A percentile compares a stretch with the other conserved stretches of the same genome.
Conservation (phyloP, 1,140 invertebrate species). For the Oedothorax gibbosus region DNA sequence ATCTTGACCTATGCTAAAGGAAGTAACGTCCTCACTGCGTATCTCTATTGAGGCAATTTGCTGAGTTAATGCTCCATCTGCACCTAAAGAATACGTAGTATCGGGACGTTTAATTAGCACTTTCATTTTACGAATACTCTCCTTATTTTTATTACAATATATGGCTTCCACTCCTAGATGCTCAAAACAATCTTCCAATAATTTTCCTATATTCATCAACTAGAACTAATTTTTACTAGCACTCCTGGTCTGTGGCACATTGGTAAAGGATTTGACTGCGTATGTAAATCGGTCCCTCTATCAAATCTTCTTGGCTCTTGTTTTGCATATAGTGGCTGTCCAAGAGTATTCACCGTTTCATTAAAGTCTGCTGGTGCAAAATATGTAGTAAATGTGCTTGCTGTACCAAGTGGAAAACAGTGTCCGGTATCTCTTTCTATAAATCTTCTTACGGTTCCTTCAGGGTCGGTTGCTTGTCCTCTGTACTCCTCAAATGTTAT, state of each 20-base stretch:
- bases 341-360: no score
- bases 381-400: not conserved
- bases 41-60: not conserved
- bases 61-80: constrained; percentile 2
- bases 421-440: not conserved
- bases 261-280: no score
- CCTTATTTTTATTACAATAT: constrained; percentile 4
- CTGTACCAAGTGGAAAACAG: constrained; percentile 1
- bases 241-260: not conserved
- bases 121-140: not conserved
- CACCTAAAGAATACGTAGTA: constrained; percentile 2
- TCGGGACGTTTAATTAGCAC: no score
- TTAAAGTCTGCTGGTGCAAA: not conserved
- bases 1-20: constrained; percentile 2
- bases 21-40: not conserved
- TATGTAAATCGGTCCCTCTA: no score
- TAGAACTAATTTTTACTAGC: not conserved
- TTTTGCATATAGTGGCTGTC: no score
- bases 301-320: no score
- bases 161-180: constrained; percentile 2
- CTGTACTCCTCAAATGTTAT: constrained; percentile 2
- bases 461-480: not conserved
- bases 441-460: not conserved
- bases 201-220: constrained; percentile 3
- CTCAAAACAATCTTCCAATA: constrained; percentile 3